A percentile compares a stretch with the other conserved stretches of the same genome.
Evolutionary conservation across 1,140 invertebrate genomes (phyloP).

Genomic region (Sycobia sp.): DNA sequence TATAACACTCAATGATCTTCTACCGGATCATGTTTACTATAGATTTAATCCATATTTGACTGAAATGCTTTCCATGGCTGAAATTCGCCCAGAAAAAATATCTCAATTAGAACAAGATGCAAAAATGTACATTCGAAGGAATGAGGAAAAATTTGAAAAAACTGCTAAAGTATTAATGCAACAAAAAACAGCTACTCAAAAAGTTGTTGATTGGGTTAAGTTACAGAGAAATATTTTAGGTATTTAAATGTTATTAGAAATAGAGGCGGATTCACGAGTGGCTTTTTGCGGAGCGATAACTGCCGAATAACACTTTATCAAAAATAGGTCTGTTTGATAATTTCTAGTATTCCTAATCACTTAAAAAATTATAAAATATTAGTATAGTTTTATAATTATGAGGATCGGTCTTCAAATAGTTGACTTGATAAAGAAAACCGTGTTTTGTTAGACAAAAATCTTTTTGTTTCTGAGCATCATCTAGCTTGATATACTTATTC

Average conservation of each 20-base stretch:
- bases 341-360: too few species aligned
- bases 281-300: too few species aligned
- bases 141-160: conserved; percentile 75
- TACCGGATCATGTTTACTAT: conserved; percentile 81
- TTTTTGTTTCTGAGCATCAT: too few species aligned
- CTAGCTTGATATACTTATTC: too few species aligned
- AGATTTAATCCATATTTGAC: conserved; percentile 90
- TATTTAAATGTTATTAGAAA: conserved; percentile 34
- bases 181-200: conserved; percentile 55
- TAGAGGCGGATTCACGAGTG: too few species aligned
- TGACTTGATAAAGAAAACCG: too few species aligned
- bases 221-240: conserved; percentile 49
- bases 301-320: too few species aligned
- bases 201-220: conserved; percentile 60
- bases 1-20: conserved; percentile 78
- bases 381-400: too few species aligned
- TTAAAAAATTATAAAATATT: too few species aligned
- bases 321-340: too few species aligned
- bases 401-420: too few species aligned
- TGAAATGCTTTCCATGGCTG: conserved; percentile 82
- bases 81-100: conserved; percentile 75
- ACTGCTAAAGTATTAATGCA: conserved; percentile 62
- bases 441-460: too few species aligned
- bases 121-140: conserved; percentile 76
- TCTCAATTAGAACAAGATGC: conserved; percentile 70